Evolutionary conservation across 2,113 vertebrate genomes (phyloP), one percentile per base, ranked within the genome.

Genomic region (Eulemur macaco): DNA sequence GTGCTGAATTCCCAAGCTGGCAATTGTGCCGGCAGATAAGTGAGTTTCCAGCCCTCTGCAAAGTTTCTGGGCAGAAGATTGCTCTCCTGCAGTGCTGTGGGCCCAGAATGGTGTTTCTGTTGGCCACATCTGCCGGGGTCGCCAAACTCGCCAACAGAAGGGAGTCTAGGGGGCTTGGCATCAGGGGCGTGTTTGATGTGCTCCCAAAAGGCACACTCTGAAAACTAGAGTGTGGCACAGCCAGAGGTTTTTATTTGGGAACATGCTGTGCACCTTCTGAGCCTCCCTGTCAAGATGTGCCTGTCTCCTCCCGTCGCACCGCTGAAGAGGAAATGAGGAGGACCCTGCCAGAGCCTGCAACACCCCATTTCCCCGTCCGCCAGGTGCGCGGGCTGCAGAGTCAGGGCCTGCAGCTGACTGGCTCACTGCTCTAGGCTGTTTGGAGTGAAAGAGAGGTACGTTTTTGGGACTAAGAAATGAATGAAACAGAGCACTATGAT

Each of bases 1-100:
- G 84, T 1, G 3, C 86, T 71, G 81, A 96, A 97, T 98, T 91
- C 97, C 78, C 96, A 97, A 66, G 88, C 69, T 92, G 95, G 97
- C 87, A 94, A 97, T 98, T 98, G 94, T 95, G 94, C 83, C 63
- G 8, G 42, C 81, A 97, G 97, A 98, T 94, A 97, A 98, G 66
- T 91, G 86, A 98, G 97, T 76, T 97, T 83, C 83, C 80, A 92
- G 95, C 42, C 58, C 94, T 92, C 85, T 84, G 78, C 64, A 96
- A 97, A 88, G 89, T 94, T 97, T 82, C 94, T 86, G 84, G 80
- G 66, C 31, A 80, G 89, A 47, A 74, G 66, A 92, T 45, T 81
- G 71, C 66, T 90, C 83, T 76, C 89, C 63, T 25, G 54, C 69
- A 89, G 86, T 9, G 56, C 54, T 1, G 42, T 54, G 63, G 63